Percentiles rank a stretch among this genome's conserved stretches.
Evolutionary conservation across 2,113 vertebrate genomes (phyloP).

Genomic region (Pristiophorus japonicus): DNA sequence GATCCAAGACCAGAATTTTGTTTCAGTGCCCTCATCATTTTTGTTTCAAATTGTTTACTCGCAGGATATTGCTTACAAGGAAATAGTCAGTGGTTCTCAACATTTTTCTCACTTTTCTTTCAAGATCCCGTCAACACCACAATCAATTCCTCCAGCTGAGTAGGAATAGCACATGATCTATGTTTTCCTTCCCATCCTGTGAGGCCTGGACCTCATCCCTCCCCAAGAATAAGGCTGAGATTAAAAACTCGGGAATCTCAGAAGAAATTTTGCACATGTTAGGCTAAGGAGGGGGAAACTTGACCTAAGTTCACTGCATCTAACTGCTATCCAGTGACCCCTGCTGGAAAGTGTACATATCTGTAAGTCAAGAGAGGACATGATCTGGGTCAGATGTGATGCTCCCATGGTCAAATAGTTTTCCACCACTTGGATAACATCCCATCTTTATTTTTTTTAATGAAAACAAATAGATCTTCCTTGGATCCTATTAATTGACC

Average conservation of each 20-base stretch:
- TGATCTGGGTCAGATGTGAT: neutral
- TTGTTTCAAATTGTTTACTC: neutral
- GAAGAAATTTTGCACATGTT: neutral
- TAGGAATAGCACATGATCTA: neutral
- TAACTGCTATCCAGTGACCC: neutral
- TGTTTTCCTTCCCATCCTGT: neutral
- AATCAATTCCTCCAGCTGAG: neutral
- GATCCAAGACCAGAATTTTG: neutral
- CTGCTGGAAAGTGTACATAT: neutral
- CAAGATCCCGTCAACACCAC: neutral
- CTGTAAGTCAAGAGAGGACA: neutral
- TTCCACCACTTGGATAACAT: neutral
- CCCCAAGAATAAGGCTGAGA: neutral
- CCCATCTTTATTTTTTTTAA: neutral
- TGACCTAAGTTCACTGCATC: neutral
- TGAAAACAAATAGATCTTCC: neutral
- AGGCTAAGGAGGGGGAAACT: neutral
- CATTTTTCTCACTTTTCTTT: neutral
- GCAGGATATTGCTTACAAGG: neutral
- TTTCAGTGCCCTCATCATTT: neutral
- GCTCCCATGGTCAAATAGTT: neutral
- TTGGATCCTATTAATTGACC: neutral
- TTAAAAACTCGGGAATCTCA: neutral
- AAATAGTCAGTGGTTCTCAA: neutral
- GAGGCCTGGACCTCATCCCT: neutral